Conservation (phyloP, 2,888 invertebrate genomes). For the Parapristionchus giblindavisi region DNA sequence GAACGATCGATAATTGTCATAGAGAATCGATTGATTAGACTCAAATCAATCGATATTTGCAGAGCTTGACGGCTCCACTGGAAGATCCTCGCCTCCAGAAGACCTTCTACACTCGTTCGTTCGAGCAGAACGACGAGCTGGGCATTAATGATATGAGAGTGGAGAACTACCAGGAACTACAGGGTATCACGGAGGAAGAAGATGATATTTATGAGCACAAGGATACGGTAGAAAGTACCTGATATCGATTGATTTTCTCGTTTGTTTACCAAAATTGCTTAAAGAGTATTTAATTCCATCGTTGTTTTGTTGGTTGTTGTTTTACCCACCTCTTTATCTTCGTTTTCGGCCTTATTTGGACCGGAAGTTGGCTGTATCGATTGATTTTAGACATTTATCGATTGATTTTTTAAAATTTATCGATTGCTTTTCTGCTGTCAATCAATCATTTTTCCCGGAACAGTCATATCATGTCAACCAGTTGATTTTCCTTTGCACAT, state of each 20-base stretch:
- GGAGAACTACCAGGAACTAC: conserved; percentile 78
- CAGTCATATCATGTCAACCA: too few relatives aligned
- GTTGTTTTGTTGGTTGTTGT: not conserved
- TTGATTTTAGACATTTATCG: not conserved
- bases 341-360: conserved; percentile 6
- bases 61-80: conserved; percentile 69
- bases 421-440: not conserved
- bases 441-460: not conserved
- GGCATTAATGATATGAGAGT: conserved; percentile 95
- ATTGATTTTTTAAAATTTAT: not conserved
- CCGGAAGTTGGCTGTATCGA: not conserved
- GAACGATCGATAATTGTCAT: not conserved
- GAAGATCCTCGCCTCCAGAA: conserved; percentile 77
- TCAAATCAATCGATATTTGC: conserved; percentile 36
- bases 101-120: conserved; percentile 82
- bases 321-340: conserved; percentile 5
- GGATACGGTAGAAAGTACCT: conserved; percentile 42
- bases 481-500: too few relatives aligned
- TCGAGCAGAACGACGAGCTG: conserved; percentile 88
- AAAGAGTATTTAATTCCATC: not conserved
- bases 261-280: not conserved
- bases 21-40: too few relatives aligned
- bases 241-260: not conserved
- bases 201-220: conserved; percentile 48
- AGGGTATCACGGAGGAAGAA: conserved; percentile 55